Conservation (phyloP, 2,113 vertebrate genomes). For the Dipodomys merriami region DNA sequence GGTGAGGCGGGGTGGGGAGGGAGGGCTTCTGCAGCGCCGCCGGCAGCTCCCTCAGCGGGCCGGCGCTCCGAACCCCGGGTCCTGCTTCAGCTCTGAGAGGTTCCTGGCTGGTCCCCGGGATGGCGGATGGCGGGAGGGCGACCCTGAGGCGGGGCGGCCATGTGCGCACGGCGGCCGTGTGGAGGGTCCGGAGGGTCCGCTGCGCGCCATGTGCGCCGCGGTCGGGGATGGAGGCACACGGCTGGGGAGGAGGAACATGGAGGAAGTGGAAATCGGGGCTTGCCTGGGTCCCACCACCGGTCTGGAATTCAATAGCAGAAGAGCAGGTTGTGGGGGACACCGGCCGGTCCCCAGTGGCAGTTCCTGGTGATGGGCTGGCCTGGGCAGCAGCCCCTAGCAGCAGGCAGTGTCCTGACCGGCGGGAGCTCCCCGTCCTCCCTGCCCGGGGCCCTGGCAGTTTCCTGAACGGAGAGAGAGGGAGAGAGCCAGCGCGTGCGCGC, state of each 20-base stretch:
- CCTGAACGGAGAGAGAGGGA: slow-evolving; percentile 30
- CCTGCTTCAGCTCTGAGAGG: slow-evolving; percentile 71
- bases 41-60: neutral
- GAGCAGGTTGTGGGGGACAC: slow-evolving; percentile 52
- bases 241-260: neutral
- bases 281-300: slow-evolving; percentile 77
- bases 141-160: slow-evolving; percentile 61
- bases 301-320: slow-evolving; percentile 77
- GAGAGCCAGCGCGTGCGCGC: neutral
- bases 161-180: slow-evolving; percentile 40
- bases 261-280: slow-evolving; percentile 43
- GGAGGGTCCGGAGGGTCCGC: neutral
- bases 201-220: neutral
- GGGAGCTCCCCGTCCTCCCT: slow-evolving; percentile 25
- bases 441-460: slow-evolving; percentile 55
- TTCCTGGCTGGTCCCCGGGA: slow-evolving; percentile 70
- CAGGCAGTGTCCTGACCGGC: slow-evolving; percentile 76
- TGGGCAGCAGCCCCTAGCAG: slow-evolving; percentile 78
- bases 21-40: neutral
- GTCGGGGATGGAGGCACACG: slow-evolving; percentile 39
- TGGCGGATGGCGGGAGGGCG: slow-evolving; percentile 3
- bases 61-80: slow-evolving; percentile 49
- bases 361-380: slow-evolving; percentile 73
- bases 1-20: slow-evolving; percentile 33
- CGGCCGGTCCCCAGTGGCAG: slow-evolving; percentile 51